phyloP scores from a whole-genome alignment of 2,797 vertebrate genomes.

The Scomberomorus guttatus region DNA sequence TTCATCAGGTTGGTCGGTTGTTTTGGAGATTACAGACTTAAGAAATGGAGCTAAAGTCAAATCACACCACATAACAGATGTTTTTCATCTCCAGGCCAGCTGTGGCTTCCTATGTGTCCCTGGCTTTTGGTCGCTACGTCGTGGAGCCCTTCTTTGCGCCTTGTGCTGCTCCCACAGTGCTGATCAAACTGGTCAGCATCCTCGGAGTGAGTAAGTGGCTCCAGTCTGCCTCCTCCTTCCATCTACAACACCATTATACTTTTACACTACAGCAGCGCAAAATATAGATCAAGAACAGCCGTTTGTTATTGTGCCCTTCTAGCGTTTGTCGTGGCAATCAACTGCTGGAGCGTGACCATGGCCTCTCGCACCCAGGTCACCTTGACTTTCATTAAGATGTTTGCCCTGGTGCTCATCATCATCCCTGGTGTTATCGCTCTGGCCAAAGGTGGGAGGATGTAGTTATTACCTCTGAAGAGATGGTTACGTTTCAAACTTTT shows the following conservation, averaged over 20 bases:
- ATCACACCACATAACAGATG: neutral
- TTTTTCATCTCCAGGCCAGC: conserved; percentile 82
- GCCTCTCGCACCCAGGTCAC: conserved; percentile 84
- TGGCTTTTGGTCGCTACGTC: conserved; percentile 91
- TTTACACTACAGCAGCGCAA: neutral
- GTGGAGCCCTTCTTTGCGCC: conserved; percentile 90
- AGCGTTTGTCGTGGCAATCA: conserved; percentile 86
- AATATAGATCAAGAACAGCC: neutral
- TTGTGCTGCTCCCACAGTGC: conserved; percentile 82
- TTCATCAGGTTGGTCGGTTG: conserved; percentile 85
- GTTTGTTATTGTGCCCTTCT: conserved; percentile 10
- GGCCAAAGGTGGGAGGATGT: conserved; percentile 75
- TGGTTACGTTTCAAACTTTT: neutral
- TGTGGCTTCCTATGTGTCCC: conserved; percentile 85
- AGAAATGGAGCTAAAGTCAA: neutral
- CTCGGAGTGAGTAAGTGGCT: conserved; percentile 89
- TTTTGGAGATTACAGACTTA: neutral
- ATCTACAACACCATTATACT: neutral
- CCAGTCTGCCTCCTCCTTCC: neutral
- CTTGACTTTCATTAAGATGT: conserved; percentile 85
- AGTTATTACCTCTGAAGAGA: neutral
- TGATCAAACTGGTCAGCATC: conserved; percentile 87
- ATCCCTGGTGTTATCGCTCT: conserved; percentile 85
- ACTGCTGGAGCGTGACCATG: conserved; percentile 88
- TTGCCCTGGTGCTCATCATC: conserved; percentile 87